Conservation (phyloP, 2,888 invertebrate species). For the Cinara cedri region DNA sequence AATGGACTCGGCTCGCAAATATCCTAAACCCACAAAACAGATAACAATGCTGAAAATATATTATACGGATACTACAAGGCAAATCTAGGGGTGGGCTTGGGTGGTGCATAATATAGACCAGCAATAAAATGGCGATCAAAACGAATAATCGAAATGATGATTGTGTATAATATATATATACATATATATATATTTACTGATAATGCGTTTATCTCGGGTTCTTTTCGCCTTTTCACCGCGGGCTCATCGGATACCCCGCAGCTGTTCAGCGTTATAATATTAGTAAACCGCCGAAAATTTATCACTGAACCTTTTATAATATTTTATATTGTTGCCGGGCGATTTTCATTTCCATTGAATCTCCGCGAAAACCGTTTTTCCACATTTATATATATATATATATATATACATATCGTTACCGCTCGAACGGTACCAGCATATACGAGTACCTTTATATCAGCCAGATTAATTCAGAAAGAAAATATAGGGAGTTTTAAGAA, state of each 20-base stretch:
- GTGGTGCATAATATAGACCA: not conserved
- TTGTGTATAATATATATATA: too few species aligned
- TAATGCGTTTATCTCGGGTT: slow-evolving; percentile 21
- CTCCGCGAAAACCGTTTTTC: too few species aligned
- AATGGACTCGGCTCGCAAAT: slow-evolving; percentile 25
- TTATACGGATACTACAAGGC: not conserved
- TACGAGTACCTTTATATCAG: too few species aligned
- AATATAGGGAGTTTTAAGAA: too few species aligned
- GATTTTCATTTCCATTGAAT: slow-evolving; percentile 25
- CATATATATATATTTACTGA: too few species aligned
- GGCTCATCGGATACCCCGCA: too few species aligned
- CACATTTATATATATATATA: too few species aligned
- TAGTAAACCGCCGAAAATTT: not conserved
- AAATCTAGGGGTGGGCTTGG: not conserved
- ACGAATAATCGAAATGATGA: slow-evolving; percentile 30
- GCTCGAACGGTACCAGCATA: too few species aligned
- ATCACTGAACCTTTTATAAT: not conserved
- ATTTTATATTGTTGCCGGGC: not conserved
- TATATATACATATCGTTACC: too few species aligned
- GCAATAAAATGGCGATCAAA: slow-evolving; percentile 21
- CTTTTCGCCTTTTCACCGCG: not conserved
- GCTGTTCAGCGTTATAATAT: too few species aligned
- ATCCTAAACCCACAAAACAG: slow-evolving; percentile 11
- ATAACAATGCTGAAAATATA: slow-evolving; percentile 21
- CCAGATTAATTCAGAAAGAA: too few species aligned